These are phyloP conservation scores for Pachyramphus minor DNA, from an alignment of 2,113 vertebrate species.

Conservation along the genomic window DNA sequence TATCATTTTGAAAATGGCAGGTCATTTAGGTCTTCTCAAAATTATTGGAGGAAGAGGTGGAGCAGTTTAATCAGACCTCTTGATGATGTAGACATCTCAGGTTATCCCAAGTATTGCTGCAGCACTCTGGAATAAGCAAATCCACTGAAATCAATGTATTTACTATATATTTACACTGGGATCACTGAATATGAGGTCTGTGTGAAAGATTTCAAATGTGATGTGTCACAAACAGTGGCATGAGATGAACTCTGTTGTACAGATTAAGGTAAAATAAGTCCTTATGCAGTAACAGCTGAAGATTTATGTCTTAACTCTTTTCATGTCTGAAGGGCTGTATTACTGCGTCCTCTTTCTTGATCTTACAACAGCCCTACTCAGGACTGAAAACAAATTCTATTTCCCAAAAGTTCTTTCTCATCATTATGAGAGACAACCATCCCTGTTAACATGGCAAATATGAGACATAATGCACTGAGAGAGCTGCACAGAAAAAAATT, in stretches of 20 bases:
- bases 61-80: neutral
- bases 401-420: neutral
- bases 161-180: neutral
- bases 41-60: neutral
- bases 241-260: neutral
- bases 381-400: neutral
- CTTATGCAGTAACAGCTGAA: neutral
- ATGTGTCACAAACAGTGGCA: neutral
- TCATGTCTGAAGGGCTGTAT: rapidly evolving
- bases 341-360: neutral
- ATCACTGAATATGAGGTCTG: neutral
- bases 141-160: neutral
- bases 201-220: neutral
- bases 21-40: neutral
- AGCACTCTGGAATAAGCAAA: neutral
- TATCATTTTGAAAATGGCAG: neutral
- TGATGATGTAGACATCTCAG: neutral
- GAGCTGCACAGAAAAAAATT: neutral
- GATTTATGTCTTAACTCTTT: neutral
- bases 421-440: neutral
- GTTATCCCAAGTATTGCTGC: neutral
- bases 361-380: neutral
- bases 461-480: neutral
- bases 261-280: neutral
- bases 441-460: neutral